Evolutionary conservation across 2,888 invertebrate genomes (phyloP).

Genomic region (Rhaphigaster nebulosa): DNA sequence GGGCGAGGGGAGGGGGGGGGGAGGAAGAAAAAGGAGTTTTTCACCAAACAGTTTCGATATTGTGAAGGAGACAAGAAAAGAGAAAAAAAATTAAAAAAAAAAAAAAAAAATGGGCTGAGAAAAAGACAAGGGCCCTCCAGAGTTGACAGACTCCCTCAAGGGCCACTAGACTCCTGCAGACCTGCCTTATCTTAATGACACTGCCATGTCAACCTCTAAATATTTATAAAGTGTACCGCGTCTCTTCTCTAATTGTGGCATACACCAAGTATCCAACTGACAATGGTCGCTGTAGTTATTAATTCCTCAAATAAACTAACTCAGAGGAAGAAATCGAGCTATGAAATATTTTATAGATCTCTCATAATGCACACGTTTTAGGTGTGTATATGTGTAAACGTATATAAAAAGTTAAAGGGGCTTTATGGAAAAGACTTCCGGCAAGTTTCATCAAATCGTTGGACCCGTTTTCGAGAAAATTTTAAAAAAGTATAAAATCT

Average conservation of each 20-base stretch:
- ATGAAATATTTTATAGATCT: too few species aligned
- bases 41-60: not conserved
- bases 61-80: slow-evolving; percentile 24
- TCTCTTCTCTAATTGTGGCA: not conserved
- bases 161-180: not conserved
- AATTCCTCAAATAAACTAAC: too few species aligned
- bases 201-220: not conserved
- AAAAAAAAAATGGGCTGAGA: not conserved
- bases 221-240: not conserved
- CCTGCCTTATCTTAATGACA: slow-evolving; percentile 14
- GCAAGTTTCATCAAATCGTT: too few species aligned
- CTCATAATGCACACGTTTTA: too few species aligned
- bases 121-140: not conserved
- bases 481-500: too few species aligned
- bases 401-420: too few species aligned
- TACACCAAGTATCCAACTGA: not conserved
- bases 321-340: too few species aligned
- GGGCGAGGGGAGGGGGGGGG: too few species aligned
- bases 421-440: too few species aligned
- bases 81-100: not conserved
- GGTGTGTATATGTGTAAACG: too few species aligned
- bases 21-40: not conserved
- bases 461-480: too few species aligned
- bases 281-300: not conserved
- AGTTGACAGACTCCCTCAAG: not conserved